Percentiles rank a stretch among this genome's conserved stretches.
Evolutionary conservation across 2,113 vertebrate genomes (phyloP).

Genomic region (Naja naja): DNA sequence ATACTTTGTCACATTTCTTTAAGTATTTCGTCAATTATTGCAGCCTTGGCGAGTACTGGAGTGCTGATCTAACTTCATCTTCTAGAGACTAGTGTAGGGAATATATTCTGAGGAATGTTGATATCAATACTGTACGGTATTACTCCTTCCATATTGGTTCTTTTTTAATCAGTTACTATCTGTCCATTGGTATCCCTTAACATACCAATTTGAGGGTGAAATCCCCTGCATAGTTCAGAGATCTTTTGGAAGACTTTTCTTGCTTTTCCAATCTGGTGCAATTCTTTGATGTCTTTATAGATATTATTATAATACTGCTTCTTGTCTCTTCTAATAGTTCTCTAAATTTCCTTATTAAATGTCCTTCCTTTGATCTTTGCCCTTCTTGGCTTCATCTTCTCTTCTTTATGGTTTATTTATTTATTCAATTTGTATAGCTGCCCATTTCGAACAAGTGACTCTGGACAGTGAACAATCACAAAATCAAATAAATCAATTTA

Average conservation of each 20-base stretch:
- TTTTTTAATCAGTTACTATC: not conserved
- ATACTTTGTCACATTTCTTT: not conserved
- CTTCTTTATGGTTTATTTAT: not conserved
- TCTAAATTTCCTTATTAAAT: not conserved
- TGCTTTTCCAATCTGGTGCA: not conserved
- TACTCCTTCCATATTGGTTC: not conserved
- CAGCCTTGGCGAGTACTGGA: not conserved
- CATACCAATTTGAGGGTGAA: not conserved
- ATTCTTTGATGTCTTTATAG: not conserved
- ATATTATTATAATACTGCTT: not conserved
- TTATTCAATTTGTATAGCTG: not conserved
- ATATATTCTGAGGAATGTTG: not conserved
- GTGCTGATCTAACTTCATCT: not conserved
- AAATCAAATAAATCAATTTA: not conserved
- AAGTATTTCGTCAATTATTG: not conserved
- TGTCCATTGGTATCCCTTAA: not conserved
- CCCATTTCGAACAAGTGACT: not conserved
- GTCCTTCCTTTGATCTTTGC: not conserved
- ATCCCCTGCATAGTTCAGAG: not conserved
- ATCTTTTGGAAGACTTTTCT: not conserved
- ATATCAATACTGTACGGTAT: not conserved
- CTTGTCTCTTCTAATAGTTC: not conserved
- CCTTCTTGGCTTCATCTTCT: not conserved
- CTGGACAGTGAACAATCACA: not conserved
- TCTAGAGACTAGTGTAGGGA: not conserved